Base-by-base conservation (phyloP, 2,113 vertebrate species). In the Lepisosteus oculatus region DNA sequence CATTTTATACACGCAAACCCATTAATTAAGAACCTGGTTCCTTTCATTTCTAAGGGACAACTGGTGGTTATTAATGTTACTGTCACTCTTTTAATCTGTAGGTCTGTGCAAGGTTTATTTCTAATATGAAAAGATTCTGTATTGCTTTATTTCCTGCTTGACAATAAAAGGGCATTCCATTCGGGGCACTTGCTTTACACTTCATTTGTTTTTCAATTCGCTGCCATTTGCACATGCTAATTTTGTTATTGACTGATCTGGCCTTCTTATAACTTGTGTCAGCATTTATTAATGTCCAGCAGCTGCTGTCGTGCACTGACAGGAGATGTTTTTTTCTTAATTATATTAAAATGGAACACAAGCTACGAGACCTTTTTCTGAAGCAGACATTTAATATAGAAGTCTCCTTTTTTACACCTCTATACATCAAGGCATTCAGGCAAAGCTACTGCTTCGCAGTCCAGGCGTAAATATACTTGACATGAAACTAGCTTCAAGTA, bases 101-200 rank as follows among this genome's bases (percentile, higher is more conserved):
- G n/a, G 13, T 59, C 8, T 59, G 12, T 8, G 56, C n/a, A n/a
- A 4, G 56, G 7, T 59, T 59, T 59, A 59, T 59, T 59, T 59
- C 5, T 59, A 59, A 59, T 59, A 59, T 59, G 56, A 59, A 8
- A 59, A 59, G 7, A 59, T 14, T 59, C 12, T 59, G 56, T 4
- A 59, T 59, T 59, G 56, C 56, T 59, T 59, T 0, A 59, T 13
- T 59, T 8, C 62, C 62, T 64, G 62, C 62, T 64, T 64, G 41
- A 64, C 62, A 64, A 64, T 64, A 29, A 64, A 64, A 64, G 62
- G 62, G 62, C 41, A 64, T 41, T 64, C 62, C 17, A 64, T 64
- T 64, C 17, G 12, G 17, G 62, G 7, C 62, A 64, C 6, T 64
- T 64, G 62, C 59, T 64, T 64, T 64, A 59, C 62, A 64, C 41